Percentiles rank a stretch among this genome's conserved stretches.
These are phyloP conservation scores for Macrosiphum euphorbiae DNA, from an alignment of 2,888 invertebrate genomes.

Conservation along the genomic window DNA sequence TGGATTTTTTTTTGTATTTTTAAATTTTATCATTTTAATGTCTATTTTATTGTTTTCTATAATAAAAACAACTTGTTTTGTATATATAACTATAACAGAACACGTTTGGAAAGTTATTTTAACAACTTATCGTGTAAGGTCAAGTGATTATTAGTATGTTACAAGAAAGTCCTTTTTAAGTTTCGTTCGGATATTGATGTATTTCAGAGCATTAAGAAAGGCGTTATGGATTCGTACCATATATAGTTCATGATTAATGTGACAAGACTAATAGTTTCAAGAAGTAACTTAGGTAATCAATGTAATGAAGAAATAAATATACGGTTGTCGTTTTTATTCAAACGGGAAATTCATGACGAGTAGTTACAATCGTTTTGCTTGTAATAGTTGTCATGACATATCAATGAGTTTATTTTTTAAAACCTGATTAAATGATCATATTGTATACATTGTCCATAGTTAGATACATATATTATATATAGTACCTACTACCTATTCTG, in stretches of 20 bases:
- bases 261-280: conserved; percentile 40
- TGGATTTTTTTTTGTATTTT: not conserved
- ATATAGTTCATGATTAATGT: conserved; percentile 42
- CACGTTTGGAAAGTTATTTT: conserved; percentile 48
- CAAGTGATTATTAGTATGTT: conserved; percentile 37
- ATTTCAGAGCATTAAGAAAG: conserved; percentile 35
- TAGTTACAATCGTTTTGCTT: conserved; percentile 41
- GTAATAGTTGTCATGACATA: conserved; percentile 37
- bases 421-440: conserved; percentile 4
- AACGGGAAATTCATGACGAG: conserved; percentile 34
- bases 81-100: not conserved
- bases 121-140: conserved; percentile 23
- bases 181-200: conserved; percentile 19
- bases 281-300: conserved; percentile 39
- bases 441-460: not conserved
- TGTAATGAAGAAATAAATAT: conserved; percentile 50
- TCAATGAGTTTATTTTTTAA: conserved; percentile 6
- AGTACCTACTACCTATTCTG: not conserved
- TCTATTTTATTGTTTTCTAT: not conserved
- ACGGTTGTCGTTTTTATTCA: not conserved
- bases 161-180: conserved; percentile 22
- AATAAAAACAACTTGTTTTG: not conserved
- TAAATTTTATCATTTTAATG: not conserved
- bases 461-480: not conserved
- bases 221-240: conserved; percentile 42